These are phyloP conservation scores for Bhutanitis thaidina DNA, from an alignment of 2,888 invertebrate species.

Conservation along the genomic window DNA sequence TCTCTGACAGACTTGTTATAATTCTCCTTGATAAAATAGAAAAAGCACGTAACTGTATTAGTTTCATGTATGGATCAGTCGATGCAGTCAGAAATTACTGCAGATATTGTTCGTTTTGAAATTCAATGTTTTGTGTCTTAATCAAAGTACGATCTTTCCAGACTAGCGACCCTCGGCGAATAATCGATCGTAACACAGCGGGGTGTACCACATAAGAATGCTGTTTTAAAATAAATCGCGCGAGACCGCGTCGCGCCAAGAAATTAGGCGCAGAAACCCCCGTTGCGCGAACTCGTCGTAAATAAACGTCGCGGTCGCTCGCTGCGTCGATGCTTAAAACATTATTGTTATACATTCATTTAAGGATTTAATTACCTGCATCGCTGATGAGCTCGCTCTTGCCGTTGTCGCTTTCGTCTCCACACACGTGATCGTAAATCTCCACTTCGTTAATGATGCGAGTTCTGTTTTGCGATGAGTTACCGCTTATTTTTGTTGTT, in stretches of 20 bases:
- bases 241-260: conserved; percentile 72
- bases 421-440: conserved; percentile 72
- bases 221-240: conserved; percentile 73
- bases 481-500: conserved; percentile 65
- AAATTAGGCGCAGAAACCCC: conserved; percentile 75
- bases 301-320: conserved; percentile 65
- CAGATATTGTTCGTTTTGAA: too few species aligned
- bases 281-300: conserved; percentile 76
- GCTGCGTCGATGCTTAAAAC: conserved; percentile 52
- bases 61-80: too few species aligned
- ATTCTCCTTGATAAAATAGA: too few species aligned
- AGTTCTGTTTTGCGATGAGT: conserved; percentile 64
- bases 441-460: conserved; percentile 68
- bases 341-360: conserved; percentile 73
- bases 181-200: conserved; percentile 72
- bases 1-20: too few species aligned
- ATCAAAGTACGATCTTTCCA: conserved; percentile 56
- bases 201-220: conserved; percentile 70
- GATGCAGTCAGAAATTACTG: too few species aligned
- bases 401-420: conserved; percentile 28
- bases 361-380: conserved; percentile 76
- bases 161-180: conserved; percentile 61
- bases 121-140: conserved; percentile 57
- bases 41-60: too few species aligned
- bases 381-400: conserved; percentile 46